Conservation (phyloP, 2,113 vertebrate species). For the Heloderma charlesbogerti region DNA sequence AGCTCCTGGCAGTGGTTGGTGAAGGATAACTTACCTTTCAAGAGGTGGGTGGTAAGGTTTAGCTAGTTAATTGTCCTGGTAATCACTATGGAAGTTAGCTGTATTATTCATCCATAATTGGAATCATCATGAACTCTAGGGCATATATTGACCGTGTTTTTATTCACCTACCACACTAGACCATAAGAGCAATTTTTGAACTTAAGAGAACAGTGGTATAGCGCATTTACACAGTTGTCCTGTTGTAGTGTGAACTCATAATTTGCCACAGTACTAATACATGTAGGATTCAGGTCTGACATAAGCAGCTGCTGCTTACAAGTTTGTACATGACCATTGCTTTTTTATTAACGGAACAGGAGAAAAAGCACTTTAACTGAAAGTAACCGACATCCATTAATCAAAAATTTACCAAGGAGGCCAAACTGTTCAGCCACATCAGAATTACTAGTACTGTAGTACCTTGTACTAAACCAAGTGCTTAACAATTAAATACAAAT, state of each 20-base stretch:
- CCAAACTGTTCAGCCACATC: constrained; percentile 4
- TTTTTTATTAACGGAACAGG: background rate
- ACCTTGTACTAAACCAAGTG: constrained; percentile 1
- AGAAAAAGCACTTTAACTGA: constrained; percentile 21
- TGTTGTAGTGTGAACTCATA: constrained; percentile 27
- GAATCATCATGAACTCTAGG: background rate
- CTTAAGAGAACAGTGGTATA: constrained; percentile 17
- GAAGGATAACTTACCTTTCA: background rate
- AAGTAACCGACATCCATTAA: constrained; percentile 19
- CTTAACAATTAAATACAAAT: constrained; percentile 40
- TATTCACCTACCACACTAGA: background rate
- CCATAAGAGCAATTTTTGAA: constrained; percentile 14
- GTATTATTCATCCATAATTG: background rate
- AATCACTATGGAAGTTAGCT: background rate
- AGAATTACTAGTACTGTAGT: constrained; percentile 30
- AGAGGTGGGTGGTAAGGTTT: background rate
- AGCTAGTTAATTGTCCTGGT: background rate
- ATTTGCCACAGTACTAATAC: constrained; percentile 22
- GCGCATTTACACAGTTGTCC: constrained; percentile 49
- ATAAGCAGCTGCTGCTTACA: constrained; percentile 25
- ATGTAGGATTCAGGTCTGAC: background rate
- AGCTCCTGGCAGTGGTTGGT: background rate
- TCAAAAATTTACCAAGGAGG: constrained; percentile 12
- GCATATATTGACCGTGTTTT: background rate
- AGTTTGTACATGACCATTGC: constrained; percentile 1